A percentile compares a stretch with the other conserved stretches of the same genome.
Conservation (phyloP, 2,113 vertebrate genomes). For the Corythornis cristatus region DNA sequence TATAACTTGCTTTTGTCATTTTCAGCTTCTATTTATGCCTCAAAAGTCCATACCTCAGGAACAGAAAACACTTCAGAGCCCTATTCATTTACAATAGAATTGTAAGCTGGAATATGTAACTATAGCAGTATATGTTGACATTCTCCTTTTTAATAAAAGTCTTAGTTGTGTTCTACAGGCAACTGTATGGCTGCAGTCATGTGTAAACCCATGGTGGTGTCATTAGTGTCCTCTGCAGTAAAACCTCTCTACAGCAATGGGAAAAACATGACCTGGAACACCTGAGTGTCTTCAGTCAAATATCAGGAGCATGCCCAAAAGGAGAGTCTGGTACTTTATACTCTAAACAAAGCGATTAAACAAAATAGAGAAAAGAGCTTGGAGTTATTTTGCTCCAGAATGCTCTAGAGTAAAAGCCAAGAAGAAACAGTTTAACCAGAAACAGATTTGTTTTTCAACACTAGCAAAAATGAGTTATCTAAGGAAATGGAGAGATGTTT, state of each 20-base stretch:
- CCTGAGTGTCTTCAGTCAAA: neutral
- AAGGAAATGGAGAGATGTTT: neutral
- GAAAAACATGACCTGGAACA: neutral
- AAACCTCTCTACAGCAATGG: neutral
- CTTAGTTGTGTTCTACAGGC: neutral
- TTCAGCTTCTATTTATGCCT: neutral
- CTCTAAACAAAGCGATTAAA: neutral
- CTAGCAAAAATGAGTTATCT: neutral
- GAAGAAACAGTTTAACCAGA: neutral
- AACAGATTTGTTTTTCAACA: neutral
- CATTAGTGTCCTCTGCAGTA: neutral
- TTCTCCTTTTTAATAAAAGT: neutral
- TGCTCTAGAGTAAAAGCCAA: neutral
- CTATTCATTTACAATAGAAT: neutral
- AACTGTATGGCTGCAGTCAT: fast-evolving
- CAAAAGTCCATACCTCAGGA: neutral
- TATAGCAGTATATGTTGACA: neutral
- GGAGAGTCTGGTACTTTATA: neutral
- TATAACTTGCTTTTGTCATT: neutral
- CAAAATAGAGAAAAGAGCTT: neutral
- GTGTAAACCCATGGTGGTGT: neutral
- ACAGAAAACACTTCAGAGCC: neutral
- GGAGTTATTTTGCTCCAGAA: neutral
- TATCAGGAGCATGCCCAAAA: neutral
- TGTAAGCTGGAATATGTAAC: neutral